Conservation (phyloP, 64 coral and sea anemone species). For the Pachyseris speciosa region DNA sequence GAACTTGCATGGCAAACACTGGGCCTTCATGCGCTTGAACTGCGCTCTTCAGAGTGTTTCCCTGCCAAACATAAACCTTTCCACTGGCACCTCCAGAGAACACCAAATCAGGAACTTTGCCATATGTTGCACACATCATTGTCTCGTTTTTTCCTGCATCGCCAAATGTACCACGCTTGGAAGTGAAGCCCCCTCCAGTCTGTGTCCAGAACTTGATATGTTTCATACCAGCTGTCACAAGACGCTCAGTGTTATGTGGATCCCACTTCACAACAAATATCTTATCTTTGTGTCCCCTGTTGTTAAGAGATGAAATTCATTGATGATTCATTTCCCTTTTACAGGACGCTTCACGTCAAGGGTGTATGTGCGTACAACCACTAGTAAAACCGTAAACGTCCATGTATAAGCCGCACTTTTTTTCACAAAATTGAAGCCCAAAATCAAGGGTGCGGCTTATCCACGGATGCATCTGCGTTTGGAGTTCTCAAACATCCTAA, state of each 20-base stretch:
- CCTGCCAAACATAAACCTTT: slow-evolving; percentile 95
- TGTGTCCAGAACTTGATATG: slow-evolving; percentile 99
- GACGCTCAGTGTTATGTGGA: slow-evolving; percentile 77
- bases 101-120: slow-evolving; percentile 75
- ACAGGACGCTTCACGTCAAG: not conserved
- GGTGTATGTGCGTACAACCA: too few species aligned
- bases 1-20: slow-evolving; percentile 95
- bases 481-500: too few species aligned
- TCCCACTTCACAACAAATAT: slow-evolving; percentile 99
- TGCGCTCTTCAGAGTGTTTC: slow-evolving; percentile 70
- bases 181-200: slow-evolving; percentile 97
- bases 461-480: too few species aligned
- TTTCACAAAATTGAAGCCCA: too few species aligned
- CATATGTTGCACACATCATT: slow-evolving; percentile 97
- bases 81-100: slow-evolving; percentile 95
- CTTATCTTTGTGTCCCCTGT: slow-evolving; percentile 98
- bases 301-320: not conserved
- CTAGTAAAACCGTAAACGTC: too few species aligned
- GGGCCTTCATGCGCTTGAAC: slow-evolving; percentile 95
- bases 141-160: slow-evolving; percentile 88
- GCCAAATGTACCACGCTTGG: slow-evolving; percentile 96
- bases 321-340: not conserved
- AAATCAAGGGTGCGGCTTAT: too few species aligned
- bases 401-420: too few species aligned
- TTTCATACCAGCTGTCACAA: slow-evolving; percentile 95